Evolutionary conservation across 2,797 vertebrate species (phyloP).

Genomic region (Melanotaenia pygmaea): DNA sequence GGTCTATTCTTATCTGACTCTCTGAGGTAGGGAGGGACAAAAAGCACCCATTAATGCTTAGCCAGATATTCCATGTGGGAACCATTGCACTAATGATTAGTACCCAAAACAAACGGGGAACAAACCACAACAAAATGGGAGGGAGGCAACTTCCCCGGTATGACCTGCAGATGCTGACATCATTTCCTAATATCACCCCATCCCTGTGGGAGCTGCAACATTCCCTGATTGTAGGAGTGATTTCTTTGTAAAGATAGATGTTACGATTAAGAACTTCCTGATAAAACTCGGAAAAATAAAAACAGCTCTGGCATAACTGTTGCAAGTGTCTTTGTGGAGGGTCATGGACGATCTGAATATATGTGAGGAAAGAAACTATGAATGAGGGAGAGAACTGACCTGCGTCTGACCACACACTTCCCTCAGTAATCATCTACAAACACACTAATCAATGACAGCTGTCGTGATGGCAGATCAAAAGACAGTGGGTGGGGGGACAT

Average conservation of each 20-base stretch:
- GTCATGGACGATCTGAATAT: slow-evolving; percentile 7
- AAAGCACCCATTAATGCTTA: slow-evolving; percentile 65
- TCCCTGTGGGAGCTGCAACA: slow-evolving; percentile 37
- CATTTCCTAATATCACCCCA: slow-evolving; percentile 50
- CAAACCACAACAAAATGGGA: slow-evolving; percentile 66
- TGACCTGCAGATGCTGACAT: slow-evolving; percentile 62
- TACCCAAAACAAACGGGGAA: slow-evolving; percentile 71
- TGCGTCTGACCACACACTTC: slow-evolving; percentile 77
- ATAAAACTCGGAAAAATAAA: slow-evolving; percentile 8
- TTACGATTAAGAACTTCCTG: slow-evolving; percentile 32
- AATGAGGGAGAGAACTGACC: slow-evolving; percentile 60
- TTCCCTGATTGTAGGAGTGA: slow-evolving; percentile 15
- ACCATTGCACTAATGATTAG: slow-evolving; percentile 75
- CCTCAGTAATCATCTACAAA: slow-evolving; percentile 73
- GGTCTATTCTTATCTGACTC: slow-evolving; percentile 61
- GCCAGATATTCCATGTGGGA: slow-evolving; percentile 78
- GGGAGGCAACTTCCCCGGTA: slow-evolving; percentile 45
- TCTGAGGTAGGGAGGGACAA: slow-evolving; percentile 58
- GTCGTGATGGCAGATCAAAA: slow-evolving; percentile 76
- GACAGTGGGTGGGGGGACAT: slow-evolving; percentile 61
- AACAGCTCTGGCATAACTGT: background rate
- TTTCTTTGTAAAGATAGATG: slow-evolving; percentile 12
- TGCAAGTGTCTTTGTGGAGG: background rate
- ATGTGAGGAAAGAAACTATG: slow-evolving; percentile 10
- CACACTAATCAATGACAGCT: slow-evolving; percentile 80